A percentile compares a stretch with the other conserved stretches of the same genome.
These are phyloP conservation scores for Morpho deidamia DNA, from an alignment of 2,888 invertebrate species.

Conservation along the genomic window DNA sequence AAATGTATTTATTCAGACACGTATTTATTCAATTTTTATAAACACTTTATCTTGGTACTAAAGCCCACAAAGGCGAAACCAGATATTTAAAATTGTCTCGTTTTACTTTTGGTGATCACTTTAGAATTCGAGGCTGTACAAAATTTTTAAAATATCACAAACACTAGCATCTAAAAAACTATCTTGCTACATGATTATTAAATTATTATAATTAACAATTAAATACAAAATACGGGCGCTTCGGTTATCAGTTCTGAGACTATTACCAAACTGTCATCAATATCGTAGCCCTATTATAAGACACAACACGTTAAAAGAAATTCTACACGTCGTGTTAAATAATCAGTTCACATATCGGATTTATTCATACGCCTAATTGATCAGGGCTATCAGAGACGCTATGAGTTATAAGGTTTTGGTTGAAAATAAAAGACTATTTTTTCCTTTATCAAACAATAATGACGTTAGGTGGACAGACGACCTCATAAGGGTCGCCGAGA, in stretches of 20 bases:
- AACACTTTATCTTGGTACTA: too few relatives aligned
- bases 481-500: too few relatives aligned
- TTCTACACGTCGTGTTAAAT: constrained; percentile 6
- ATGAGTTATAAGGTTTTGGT: neutral
- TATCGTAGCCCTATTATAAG: neutral
- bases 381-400: neutral
- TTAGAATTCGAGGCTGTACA: too few relatives aligned
- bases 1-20: too few relatives aligned
- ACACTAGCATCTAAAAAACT: too few relatives aligned
- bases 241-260: neutral
- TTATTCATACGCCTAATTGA: constrained; percentile 8
- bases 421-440: neutral
- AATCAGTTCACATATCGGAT: constrained; percentile 3
- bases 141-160: too few relatives aligned
- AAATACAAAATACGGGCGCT: too few relatives aligned
- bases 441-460: neutral
- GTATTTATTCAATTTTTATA: too few relatives aligned
- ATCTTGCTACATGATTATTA: neutral
- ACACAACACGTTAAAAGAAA: neutral
- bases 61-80: too few relatives aligned
- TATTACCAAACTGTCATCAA: constrained; percentile 1
- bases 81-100: too few relatives aligned
- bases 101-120: too few relatives aligned
- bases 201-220: too few relatives aligned
- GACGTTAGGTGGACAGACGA: neutral